phyloP scores from a whole-genome alignment of 2,113 vertebrate species.

The Indicator maculatus region DNA sequence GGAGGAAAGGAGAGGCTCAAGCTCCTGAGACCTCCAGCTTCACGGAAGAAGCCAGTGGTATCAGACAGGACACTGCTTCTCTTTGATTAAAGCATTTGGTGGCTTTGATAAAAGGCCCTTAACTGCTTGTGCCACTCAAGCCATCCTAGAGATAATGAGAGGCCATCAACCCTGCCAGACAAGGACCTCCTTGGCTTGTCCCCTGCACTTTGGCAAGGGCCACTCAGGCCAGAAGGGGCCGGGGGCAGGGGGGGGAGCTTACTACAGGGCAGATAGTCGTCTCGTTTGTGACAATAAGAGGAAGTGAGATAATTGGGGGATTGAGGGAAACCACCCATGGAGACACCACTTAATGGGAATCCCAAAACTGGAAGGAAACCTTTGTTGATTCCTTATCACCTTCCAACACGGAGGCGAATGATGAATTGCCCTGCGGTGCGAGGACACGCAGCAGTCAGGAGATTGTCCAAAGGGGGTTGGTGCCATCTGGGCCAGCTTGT shows the following conservation, averaged over 20 bases:
- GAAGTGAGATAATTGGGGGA: slow-evolving; percentile 79
- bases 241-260: not conserved
- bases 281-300: slow-evolving; percentile 77
- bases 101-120: slow-evolving; percentile 74
- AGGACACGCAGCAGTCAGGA: not conserved
- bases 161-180: slow-evolving; percentile 39
- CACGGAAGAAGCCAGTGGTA: not conserved
- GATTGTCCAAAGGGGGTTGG: not conserved
- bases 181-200: not conserved
- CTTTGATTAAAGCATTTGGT: slow-evolving; percentile 64
- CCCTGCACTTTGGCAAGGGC: slow-evolving; percentile 14
- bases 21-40: not conserved
- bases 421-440: slow-evolving; percentile 65
- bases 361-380: slow-evolving; percentile 81
- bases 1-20: not conserved
- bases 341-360: slow-evolving; percentile 76
- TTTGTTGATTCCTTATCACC: slow-evolving; percentile 71
- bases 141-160: slow-evolving; percentile 68
- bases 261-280: slow-evolving; percentile 60
- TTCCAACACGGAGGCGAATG: slow-evolving; percentile 33
- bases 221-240: not conserved
- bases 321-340: slow-evolving; percentile 76
- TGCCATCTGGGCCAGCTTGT: not conserved
- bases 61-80: slow-evolving; percentile 29
- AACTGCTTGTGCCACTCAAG: slow-evolving; percentile 56